Percentiles rank a stretch among this genome's conserved stretches.
Evolutionary conservation across 2,113 vertebrate species (phyloP).

Genomic region (Herpailurus yagouaroundi): DNA sequence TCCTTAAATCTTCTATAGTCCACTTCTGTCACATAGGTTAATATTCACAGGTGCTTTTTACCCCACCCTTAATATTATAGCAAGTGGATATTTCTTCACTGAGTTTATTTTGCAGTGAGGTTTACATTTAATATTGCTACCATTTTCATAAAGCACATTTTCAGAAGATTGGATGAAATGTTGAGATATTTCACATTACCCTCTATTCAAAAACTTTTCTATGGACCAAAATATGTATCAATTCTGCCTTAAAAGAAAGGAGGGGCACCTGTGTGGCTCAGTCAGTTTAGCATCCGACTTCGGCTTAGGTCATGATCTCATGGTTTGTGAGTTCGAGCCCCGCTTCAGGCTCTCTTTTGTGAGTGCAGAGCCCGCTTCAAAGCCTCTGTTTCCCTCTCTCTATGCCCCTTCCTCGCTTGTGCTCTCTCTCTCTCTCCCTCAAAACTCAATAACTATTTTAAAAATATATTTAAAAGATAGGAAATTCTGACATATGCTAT

Average conservation of each 20-base stretch:
- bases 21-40: background rate
- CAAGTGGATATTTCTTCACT: background rate
- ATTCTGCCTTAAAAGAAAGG: background rate
- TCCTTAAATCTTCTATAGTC: background rate
- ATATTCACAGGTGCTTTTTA: background rate
- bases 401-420: too few relatives aligned
- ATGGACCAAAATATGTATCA: constrained; percentile 31
- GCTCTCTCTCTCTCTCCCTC: too few relatives aligned
- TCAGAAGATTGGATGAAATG: background rate
- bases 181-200: background rate
- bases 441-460: too few relatives aligned
- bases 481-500: constrained; percentile 17
- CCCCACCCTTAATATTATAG: background rate
- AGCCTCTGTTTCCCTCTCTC: too few relatives aligned
- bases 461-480: background rate
- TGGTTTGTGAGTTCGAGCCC: too few relatives aligned
- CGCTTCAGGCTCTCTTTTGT: too few relatives aligned
- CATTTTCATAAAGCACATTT: constrained; percentile 14
- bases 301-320: too few relatives aligned
- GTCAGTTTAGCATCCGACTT: too few relatives aligned
- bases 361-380: too few relatives aligned
- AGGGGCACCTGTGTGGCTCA: too few relatives aligned
- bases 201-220: background rate
- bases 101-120: constrained; percentile 34
- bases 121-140: background rate